Conservation (phyloP, 2,113 vertebrate genomes). For the Junco hyemalis region DNA sequence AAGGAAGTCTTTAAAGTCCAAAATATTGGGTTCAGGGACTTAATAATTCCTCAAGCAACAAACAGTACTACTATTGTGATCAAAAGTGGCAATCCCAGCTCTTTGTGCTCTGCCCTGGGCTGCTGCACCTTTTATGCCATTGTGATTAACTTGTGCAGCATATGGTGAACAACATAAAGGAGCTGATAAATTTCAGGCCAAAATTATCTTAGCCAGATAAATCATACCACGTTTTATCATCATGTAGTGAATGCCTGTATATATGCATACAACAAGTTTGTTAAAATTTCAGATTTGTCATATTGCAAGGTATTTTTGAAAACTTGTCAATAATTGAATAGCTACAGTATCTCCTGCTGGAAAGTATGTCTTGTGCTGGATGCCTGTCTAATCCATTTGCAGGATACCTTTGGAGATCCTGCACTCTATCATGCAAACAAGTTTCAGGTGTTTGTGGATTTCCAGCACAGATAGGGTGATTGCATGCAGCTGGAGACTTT, state of each 20-base stretch:
- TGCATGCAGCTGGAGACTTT: not conserved
- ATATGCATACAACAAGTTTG: not conserved
- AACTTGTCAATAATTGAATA: not conserved
- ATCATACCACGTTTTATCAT: not conserved
- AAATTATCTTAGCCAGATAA: not conserved
- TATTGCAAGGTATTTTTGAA: not conserved
- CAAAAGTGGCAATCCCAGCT: not conserved
- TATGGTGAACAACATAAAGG: not conserved
- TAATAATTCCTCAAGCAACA: not conserved
- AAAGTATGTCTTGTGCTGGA: not conserved
- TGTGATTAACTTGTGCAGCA: not conserved
- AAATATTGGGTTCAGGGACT: not conserved
- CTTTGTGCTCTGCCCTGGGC: not conserved
- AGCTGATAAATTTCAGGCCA: not conserved
- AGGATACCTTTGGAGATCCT: not conserved
- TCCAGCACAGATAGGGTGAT: not conserved
- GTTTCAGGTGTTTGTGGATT: not conserved
- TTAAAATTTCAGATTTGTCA: not conserved
- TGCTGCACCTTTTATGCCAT: accelerated
- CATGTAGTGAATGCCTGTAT: not conserved
- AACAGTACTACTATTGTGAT: not conserved
- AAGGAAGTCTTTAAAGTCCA: not conserved
- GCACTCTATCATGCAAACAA: not conserved
- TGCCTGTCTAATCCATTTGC: not conserved
- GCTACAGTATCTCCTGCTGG: not conserved